These are phyloP conservation scores for Thymelicus acteon DNA, from an alignment of 2,888 invertebrate genomes.

Conservation along the genomic window DNA sequence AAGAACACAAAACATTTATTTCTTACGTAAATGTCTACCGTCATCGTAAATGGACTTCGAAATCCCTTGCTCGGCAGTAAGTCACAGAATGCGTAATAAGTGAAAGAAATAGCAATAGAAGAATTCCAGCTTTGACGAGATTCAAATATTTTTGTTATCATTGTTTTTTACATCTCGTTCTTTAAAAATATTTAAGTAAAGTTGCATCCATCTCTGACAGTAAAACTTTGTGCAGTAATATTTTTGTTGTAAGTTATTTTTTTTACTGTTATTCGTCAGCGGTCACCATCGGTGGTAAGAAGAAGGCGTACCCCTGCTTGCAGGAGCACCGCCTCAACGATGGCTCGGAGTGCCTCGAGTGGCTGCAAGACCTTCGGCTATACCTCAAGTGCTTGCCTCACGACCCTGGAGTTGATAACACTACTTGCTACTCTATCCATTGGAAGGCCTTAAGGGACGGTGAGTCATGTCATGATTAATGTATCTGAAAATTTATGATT, in stretches of 20 bases:
- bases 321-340: slow-evolving; percentile 84
- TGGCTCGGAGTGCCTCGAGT: slow-evolving; percentile 92
- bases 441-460: slow-evolving; percentile 91
- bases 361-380: slow-evolving; percentile 90
- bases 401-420: slow-evolving; percentile 83
- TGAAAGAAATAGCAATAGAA: slow-evolving; percentile 91
- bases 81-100: slow-evolving; percentile 81
- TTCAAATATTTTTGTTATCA: slow-evolving; percentile 84
- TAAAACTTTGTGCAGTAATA: too few species aligned
- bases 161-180: too few species aligned
- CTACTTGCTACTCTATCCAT: slow-evolving; percentile 93
- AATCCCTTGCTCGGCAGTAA: too few species aligned
- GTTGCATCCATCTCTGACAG: too few species aligned
- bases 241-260: too few species aligned
- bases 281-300: slow-evolving; percentile 85
- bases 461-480: slow-evolving; percentile 30
- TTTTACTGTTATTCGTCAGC: slow-evolving; percentile 53
- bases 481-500: too few species aligned
- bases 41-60: too few species aligned
- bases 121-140: slow-evolving; percentile 92
- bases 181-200: too few species aligned
- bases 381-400: slow-evolving; percentile 86
- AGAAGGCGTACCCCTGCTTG: slow-evolving; percentile 89
- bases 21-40: too few species aligned
- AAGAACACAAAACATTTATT: too few species aligned